Evolutionary conservation across 2,113 vertebrate genomes (phyloP), one percentile per base, ranked within the genome.

Genomic region (Neofelis nebulosa): DNA sequence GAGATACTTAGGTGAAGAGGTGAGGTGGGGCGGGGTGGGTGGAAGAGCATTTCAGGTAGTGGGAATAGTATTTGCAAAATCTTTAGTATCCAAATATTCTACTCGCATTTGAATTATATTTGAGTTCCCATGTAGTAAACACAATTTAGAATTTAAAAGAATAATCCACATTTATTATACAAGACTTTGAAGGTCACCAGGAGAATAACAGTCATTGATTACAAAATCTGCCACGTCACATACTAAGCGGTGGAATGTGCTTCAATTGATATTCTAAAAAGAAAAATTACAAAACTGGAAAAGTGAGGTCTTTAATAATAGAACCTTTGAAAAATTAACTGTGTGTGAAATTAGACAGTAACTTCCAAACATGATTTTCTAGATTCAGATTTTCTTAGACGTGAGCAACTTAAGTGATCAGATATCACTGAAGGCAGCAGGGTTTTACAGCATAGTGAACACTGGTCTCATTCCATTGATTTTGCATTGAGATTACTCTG

Each of bases 291-390:
- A 83, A 45, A 89, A 33, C 15, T 57, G 36, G 73, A 79, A 55
- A 57, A 71, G 19, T 63, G 48, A 27, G 2, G 16, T 29, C 50
- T 3, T 84, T 82, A 82, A 68, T 66, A 95, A 68, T 48, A 81
- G 96, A 97, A 82, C 29, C 36, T 88, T 83, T 85, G 25, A 88
- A 80, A 85, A 79, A 41, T 41, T 63, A 81, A 66, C 27, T 33
- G 18, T 78, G 4, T 52, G 14, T 90, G 36, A 84, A 68, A 95
- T 36, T 48, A 61, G 31, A 86, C 31, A 71, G 5, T 36, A 68
- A 36, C 84, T 87, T 83, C 48, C 68, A 87, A 79, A 83, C 19
- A 45, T 41, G 36, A 52, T 31, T 95, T 97, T 93, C 63, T 87
- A 63, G n/a, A 81, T 33, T 92, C 80, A 69, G 38, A 12, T 73